Evolutionary conservation across 1,140 invertebrate genomes (phyloP).

Genomic region (Tachypleus tridentatus): DNA sequence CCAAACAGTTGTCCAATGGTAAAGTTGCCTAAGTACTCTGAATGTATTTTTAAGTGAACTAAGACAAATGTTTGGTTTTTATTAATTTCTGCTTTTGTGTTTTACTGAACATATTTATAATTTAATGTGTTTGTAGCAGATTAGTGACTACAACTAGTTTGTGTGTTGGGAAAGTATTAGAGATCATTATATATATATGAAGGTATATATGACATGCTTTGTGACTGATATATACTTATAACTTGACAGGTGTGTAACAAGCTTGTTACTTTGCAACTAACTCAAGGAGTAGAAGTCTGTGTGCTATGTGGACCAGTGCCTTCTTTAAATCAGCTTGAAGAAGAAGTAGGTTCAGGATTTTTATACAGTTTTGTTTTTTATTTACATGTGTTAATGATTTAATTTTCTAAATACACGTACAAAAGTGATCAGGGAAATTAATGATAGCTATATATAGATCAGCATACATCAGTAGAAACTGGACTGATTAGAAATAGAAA

Average conservation of each 20-base stretch:
- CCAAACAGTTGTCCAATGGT: constrained; percentile 69
- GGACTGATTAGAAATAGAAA: too few species aligned
- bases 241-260: constrained; percentile 57
- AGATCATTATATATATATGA: too few species aligned
- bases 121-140: too few species aligned
- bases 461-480: too few species aligned
- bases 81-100: constrained; percentile 21
- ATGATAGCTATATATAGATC: too few species aligned
- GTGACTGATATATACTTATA: neutral
- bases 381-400: too few species aligned
- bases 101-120: neutral
- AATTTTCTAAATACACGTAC: too few species aligned
- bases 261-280: constrained; percentile 56
- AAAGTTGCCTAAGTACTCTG: constrained; percentile 28
- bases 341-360: constrained; percentile 27
- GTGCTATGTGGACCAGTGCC: constrained; percentile 66
- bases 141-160: too few species aligned
- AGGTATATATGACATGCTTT: too few species aligned
- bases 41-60: constrained; percentile 11
- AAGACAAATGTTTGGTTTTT: constrained; percentile 7
- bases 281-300: constrained; percentile 57
- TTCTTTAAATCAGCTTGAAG: constrained; percentile 52
- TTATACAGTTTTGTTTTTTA: too few species aligned
- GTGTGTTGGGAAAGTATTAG: too few species aligned
- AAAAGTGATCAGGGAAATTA: too few species aligned